A percentile compares a stretch with the other conserved stretches of the same genome.
These are phyloP conservation scores for Kryptopterus vitreolus DNA, from an alignment of 2,797 vertebrate genomes.

Conservation along the genomic window DNA sequence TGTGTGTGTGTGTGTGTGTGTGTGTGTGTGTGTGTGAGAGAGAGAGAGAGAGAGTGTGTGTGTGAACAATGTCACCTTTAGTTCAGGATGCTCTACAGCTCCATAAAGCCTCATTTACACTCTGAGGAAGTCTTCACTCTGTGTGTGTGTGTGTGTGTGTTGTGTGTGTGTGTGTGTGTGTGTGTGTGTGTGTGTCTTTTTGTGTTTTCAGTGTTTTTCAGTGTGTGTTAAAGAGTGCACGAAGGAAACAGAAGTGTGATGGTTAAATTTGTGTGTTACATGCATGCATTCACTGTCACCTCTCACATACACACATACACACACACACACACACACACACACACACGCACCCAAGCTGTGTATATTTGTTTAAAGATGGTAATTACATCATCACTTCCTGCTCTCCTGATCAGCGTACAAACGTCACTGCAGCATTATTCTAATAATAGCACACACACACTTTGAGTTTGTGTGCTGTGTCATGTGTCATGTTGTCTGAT, in stretches of 20 bases:
- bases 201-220: constrained; percentile 67
- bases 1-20: background rate
- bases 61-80: constrained; percentile 20
- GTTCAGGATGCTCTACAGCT: background rate
- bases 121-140: background rate
- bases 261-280: too few species aligned
- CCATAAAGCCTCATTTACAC: constrained; percentile 11
- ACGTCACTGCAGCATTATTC: background rate
- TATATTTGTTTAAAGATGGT: background rate
- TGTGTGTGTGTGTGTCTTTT: constrained; percentile 37
- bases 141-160: constrained; percentile 45
- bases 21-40: background rate
- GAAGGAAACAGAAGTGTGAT: too few species aligned
- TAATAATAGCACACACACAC: background rate
- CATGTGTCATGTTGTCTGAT: constrained; percentile 11
- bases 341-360: too few species aligned
- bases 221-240: too few species aligned
- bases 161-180: too few species aligned
- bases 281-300: too few species aligned
- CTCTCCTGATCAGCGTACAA: background rate
- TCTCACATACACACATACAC: too few species aligned
- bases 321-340: too few species aligned
- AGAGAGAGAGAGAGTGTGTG: too few species aligned
- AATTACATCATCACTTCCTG: too few species aligned
- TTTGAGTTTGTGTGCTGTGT: constrained; percentile 8